Base-by-base conservation (phyloP, 1,140 invertebrate genomes). In the Drosophila pruinosa region DNA sequence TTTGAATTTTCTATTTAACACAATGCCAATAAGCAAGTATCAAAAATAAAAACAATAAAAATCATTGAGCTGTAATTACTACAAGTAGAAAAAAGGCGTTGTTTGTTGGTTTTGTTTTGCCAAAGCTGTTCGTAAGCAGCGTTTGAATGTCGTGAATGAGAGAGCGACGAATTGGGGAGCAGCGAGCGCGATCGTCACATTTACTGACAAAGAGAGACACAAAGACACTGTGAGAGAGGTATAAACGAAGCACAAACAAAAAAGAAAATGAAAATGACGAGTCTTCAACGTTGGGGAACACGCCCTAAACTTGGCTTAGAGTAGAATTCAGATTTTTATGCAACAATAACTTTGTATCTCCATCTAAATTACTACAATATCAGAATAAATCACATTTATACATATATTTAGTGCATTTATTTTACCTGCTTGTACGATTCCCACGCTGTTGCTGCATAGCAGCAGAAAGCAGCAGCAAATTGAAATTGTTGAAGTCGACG, bases 251-350 rank as follows among this genome's bases (percentile, higher is more conserved):
- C 61, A 77, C 57, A 58, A 70, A 47, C 34, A 54, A 80, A 88
- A 73, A 68, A 43, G 22, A 63, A 45, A 48, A 26, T 22, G 28
- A 75, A 72, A 86, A 81, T 72, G 82, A 85, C 77, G 74, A 86
- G 81, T 86, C 65, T 72, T 53, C 82, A 82, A 43, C 82, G 26
- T 75, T 81, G 82, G 71, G 83, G 82, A 78, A 88, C 82, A 86
- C 82, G 82, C 82, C 82, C 82, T 72, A 86, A 86, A 54, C 79
- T 65, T 82, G 82, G 82, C 78, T 88, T 78, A 78, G n/a, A n/a
- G 41, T 69, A 64, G 48, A 73, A 82, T 75, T 72, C 47, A 15
- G 6, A 15, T 67, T 79, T 85, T 75, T 72, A 65, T 69, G 43
- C 50, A 67, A 57, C 21, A 8, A 10, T 31, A n/a, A 36, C 62